These are phyloP conservation scores for Neodiprion lecontei DNA, from an alignment of 1,140 invertebrate species.

Conservation along the genomic window DNA sequence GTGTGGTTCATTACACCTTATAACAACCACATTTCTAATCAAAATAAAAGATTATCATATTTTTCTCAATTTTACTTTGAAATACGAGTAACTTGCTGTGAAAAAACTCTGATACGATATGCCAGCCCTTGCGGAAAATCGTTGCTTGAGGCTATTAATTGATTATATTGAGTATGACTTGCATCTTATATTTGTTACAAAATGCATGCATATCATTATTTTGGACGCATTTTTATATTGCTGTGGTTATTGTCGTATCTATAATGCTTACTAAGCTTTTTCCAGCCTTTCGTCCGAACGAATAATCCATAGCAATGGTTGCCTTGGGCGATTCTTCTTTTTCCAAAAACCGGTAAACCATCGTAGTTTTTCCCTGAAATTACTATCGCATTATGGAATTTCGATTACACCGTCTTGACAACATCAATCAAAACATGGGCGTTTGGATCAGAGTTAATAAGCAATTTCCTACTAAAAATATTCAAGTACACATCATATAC, in stretches of 20 bases:
- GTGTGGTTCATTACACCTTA: too few species aligned
- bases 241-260: neutral
- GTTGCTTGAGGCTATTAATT: too few species aligned
- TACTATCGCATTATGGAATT: constrained; percentile 15
- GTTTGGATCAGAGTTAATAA: too few species aligned
- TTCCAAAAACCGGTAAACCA: constrained; percentile 83
- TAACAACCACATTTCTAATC: too few species aligned
- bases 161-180: too few species aligned
- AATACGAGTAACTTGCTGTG: too few species aligned
- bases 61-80: too few species aligned
- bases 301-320: constrained; percentile 86
- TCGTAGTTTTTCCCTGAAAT: constrained; percentile 81
- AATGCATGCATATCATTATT: constrained; percentile 16
- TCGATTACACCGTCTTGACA: neutral
- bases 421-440: neutral
- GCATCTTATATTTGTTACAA: neutral
- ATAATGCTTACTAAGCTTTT: constrained; percentile 71
- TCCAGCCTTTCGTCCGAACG: constrained; percentile 79
- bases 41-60: too few species aligned
- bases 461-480: too few species aligned
- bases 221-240: neutral
- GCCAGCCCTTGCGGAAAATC: too few species aligned
- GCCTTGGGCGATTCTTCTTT: constrained; percentile 79
- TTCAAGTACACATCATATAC: too few species aligned
- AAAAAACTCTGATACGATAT: too few species aligned